Conservation (phyloP, 2,888 invertebrate genomes). For the Epinotia demarniana region DNA sequence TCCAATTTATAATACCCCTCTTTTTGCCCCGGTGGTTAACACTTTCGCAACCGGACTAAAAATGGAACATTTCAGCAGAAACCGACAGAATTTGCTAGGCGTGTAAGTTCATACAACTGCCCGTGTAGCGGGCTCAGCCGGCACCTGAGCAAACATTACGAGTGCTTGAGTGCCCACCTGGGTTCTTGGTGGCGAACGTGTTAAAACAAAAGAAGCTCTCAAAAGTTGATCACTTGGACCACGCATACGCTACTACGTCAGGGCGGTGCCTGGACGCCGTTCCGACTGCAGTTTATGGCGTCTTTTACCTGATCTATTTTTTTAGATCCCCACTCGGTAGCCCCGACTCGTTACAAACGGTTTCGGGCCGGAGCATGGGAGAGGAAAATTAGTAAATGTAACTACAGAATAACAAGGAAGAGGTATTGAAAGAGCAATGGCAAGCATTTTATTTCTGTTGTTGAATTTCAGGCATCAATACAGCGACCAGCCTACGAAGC, state of each 20-base stretch:
- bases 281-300: constrained; percentile 24
- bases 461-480: too few species aligned
- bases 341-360: constrained; percentile 9
- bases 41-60: too few species aligned
- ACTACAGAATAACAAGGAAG: neutral
- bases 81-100: too few species aligned
- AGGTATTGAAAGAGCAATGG: neutral
- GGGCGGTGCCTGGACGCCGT: constrained; percentile 17
- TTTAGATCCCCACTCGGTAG: constrained; percentile 19
- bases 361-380: neutral
- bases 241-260: neutral
- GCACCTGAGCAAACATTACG: too few species aligned
- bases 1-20: too few species aligned
- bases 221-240: constrained; percentile 10
- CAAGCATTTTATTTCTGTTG: neutral
- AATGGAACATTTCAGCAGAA: too few species aligned
- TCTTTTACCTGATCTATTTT: constrained; percentile 37
- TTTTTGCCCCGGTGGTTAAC: too few species aligned
- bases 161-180: too few species aligned
- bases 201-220: too few species aligned
- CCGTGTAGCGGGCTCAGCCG: too few species aligned
- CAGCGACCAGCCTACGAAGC: neutral
- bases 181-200: too few species aligned
- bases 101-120: too few species aligned
- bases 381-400: neutral